phyloP scores from a whole-genome alignment of 2,888 invertebrate genomes.

The Acleris sparsana region DNA sequence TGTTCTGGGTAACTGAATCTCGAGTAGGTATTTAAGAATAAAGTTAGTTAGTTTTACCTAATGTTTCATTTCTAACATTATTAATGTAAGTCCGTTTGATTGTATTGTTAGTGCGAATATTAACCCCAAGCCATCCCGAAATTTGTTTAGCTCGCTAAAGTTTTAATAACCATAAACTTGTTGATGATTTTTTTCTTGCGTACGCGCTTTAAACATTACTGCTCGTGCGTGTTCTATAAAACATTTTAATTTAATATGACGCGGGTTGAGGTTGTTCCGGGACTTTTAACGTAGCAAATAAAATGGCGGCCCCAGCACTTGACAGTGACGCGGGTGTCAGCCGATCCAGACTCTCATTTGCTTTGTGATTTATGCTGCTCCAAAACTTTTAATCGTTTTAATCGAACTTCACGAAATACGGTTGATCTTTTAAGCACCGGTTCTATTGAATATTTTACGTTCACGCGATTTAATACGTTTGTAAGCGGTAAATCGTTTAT shows the following conservation, averaged over 20 bases:
- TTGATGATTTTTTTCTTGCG: neutral
- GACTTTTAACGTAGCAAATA: constrained; percentile 54
- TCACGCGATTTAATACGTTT: neutral
- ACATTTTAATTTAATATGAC: constrained; percentile 54
- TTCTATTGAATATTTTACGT: constrained; percentile 14
- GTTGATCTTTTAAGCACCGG: constrained; percentile 24
- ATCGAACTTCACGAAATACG: constrained; percentile 27
- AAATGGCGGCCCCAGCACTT: constrained; percentile 47
- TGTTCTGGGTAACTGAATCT: neutral
- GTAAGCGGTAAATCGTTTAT: too few relatives aligned
- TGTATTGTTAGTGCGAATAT: too few relatives aligned
- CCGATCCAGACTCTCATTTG: constrained; percentile 38
- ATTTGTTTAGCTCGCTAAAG: too few relatives aligned
- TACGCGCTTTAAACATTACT: constrained; percentile 21
- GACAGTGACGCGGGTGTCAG: constrained; percentile 70
- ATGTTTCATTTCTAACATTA: neutral
- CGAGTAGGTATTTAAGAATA: constrained; percentile 2
- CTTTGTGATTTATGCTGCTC: constrained; percentile 32
- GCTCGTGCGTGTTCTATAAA: constrained; percentile 36
- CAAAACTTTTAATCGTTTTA: constrained; percentile 31
- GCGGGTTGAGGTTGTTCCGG: constrained; percentile 42
- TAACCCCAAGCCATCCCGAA: too few relatives aligned
- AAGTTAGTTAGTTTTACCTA: neutral
- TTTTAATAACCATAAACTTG: too few relatives aligned
- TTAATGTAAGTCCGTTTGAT: neutral